Evolutionary conservation across 2,113 vertebrate species (phyloP).

Genomic region (Heteronetta atricapilla): DNA sequence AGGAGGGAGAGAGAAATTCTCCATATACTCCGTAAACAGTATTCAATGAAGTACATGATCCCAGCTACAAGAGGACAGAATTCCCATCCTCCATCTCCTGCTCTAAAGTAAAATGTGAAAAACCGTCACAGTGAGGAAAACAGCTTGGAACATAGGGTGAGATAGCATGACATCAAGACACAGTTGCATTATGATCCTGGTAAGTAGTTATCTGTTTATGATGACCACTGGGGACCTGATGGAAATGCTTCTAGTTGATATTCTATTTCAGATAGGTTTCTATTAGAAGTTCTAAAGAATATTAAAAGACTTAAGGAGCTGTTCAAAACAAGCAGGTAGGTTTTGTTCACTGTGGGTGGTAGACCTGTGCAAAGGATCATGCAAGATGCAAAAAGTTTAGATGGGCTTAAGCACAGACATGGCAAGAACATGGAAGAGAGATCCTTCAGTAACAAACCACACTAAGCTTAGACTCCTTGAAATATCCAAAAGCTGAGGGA

Average conservation of each 20-base stretch:
- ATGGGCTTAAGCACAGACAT: background rate
- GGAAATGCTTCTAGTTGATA: background rate
- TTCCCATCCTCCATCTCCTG: background rate
- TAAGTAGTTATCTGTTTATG: background rate
- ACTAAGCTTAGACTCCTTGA: background rate
- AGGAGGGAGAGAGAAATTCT: background rate
- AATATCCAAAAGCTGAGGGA: background rate
- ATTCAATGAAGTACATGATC: background rate
- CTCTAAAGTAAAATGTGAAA: background rate
- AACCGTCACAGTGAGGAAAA: background rate
- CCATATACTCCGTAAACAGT: accelerated
- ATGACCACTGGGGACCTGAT: background rate
- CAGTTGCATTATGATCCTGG: accelerated
- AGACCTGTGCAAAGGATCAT: background rate
- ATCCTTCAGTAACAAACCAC: background rate
- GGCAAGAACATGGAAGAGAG: background rate
- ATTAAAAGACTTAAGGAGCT: background rate
- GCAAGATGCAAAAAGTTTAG: background rate
- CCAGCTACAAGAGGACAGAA: background rate
- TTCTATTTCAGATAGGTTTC: background rate
- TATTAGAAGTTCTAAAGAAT: background rate
- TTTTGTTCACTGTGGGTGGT: background rate
- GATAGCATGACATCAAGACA: background rate
- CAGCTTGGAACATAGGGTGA: background rate
- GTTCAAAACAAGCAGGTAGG: background rate